Evolutionary conservation across 2,797 vertebrate species (phyloP).

Genomic region (Antrozous pallidus): DNA sequence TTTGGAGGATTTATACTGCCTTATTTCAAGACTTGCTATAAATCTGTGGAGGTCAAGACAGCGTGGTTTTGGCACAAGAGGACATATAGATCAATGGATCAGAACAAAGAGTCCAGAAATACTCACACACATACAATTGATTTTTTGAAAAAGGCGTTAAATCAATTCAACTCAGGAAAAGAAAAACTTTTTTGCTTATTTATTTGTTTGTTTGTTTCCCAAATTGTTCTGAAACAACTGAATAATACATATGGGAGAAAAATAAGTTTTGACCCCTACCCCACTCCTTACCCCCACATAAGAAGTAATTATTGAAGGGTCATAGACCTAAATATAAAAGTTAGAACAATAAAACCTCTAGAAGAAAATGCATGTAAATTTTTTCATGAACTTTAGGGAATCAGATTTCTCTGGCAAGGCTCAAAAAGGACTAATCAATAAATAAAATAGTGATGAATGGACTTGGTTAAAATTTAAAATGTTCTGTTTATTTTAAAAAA

Average conservation of each 20-base stretch:
- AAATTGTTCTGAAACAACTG: conserved; percentile 39
- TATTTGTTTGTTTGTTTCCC: not conserved
- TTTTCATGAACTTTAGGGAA: conserved; percentile 30
- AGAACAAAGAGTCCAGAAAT: conserved; percentile 33
- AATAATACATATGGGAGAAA: not conserved
- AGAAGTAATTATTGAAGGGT: conserved; percentile 14
- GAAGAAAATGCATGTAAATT: conserved; percentile 35
- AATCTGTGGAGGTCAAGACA: conserved; percentile 51
- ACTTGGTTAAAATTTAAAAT: conserved; percentile 12
- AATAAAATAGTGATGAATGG: conserved; percentile 38
- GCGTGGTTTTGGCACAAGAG: conserved; percentile 48
- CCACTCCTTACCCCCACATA: not conserved
- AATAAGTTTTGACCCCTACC: not conserved
- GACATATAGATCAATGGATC: conserved; percentile 30
- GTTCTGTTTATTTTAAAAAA: conserved; percentile 40
- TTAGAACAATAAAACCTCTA: conserved; percentile 38
- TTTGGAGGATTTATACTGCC: conserved; percentile 38
- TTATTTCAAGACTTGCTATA: conserved; percentile 50
- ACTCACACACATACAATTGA: not conserved
- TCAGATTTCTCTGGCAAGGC: conserved; percentile 15
- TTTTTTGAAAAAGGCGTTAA: conserved; percentile 35
- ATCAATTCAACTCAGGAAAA: conserved; percentile 19
- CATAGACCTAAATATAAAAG: conserved; percentile 29
- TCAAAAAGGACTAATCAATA: conserved; percentile 9
- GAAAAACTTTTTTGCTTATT: not conserved